These are phyloP conservation scores for Ashinkailepas kermadecensis DNA, from an alignment of 2,888 invertebrate genomes.

Conservation along the genomic window DNA sequence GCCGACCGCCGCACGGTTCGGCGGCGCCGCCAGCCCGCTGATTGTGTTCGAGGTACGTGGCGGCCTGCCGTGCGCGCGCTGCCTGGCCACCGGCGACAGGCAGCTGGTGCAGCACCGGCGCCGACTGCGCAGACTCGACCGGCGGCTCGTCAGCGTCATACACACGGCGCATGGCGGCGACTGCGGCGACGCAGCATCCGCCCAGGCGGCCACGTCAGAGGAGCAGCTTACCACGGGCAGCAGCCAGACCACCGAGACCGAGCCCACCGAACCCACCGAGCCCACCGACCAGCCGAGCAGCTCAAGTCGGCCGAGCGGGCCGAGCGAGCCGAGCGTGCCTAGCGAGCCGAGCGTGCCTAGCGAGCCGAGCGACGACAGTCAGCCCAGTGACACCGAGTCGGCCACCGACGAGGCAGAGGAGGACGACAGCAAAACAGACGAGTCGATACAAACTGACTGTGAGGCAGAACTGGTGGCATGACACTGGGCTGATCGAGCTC, in stretches of 20 bases:
- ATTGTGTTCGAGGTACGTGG: neutral
- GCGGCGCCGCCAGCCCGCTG: slow-evolving; percentile 15
- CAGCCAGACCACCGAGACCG: neutral
- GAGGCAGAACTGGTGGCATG: neutral
- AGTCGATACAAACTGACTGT: neutral
- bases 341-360: no score
- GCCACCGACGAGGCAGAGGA: neutral
- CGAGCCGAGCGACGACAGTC: no score
- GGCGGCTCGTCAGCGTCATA: neutral
- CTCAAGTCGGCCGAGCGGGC: neutral
- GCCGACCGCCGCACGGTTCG: neutral
- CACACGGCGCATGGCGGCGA: neutral
- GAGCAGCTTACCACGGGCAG: neutral
- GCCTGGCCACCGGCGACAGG: neutral
- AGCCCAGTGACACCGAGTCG: neutral
- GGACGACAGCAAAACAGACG: neutral
- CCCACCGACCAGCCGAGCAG: neutral
- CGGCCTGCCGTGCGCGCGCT: neutral
- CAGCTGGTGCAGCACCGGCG: neutral
- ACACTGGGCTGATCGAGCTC: no score
- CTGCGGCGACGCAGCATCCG: neutral
- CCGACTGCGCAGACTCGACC: neutral
- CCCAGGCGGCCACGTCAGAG: neutral
- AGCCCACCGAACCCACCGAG: neutral
- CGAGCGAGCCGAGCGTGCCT: no score